Conservation (phyloP, 2,113 vertebrate genomes). For the Thermophis baileyi region DNA sequence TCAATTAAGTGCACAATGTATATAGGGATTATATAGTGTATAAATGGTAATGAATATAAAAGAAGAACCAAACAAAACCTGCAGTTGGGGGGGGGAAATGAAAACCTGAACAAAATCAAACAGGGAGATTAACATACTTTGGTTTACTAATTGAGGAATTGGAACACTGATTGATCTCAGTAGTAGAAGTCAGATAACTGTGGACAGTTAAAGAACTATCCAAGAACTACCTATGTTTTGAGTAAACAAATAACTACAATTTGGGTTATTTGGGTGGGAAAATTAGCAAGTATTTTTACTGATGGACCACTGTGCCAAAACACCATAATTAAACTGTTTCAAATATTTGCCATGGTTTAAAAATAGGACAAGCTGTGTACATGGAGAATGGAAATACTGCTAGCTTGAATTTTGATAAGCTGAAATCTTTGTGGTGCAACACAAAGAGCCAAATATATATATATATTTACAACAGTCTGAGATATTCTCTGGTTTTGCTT, state of each 20-base stretch:
- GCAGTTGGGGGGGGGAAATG: neutral
- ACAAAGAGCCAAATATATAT: neutral
- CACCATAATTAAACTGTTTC: constrained; percentile 23
- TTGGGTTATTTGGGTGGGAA: constrained; percentile 13
- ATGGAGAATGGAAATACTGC: neutral
- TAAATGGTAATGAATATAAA: neutral
- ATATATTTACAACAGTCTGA: neutral
- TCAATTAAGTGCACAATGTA: neutral
- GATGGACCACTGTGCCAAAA: constrained; percentile 37
- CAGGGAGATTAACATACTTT: neutral
- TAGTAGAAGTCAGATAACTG: neutral
- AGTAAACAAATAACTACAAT: constrained; percentile 13
- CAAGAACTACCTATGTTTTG: neutral
- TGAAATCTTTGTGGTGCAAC: neutral
- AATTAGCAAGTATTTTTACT: constrained; percentile 21
- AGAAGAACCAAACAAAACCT: neutral
- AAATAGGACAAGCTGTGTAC: constrained; percentile 52
- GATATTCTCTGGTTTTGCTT: neutral
- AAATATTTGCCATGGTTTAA: constrained; percentile 55
- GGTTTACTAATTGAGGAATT: neutral
- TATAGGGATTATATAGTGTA: neutral
- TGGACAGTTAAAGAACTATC: constrained; percentile 2
- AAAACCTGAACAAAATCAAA: neutral
- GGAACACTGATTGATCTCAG: neutral
- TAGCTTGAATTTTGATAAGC: neutral